Evolutionary conservation across 2,888 invertebrate genomes (phyloP).

Genomic region (Gortyna flavago): DNA sequence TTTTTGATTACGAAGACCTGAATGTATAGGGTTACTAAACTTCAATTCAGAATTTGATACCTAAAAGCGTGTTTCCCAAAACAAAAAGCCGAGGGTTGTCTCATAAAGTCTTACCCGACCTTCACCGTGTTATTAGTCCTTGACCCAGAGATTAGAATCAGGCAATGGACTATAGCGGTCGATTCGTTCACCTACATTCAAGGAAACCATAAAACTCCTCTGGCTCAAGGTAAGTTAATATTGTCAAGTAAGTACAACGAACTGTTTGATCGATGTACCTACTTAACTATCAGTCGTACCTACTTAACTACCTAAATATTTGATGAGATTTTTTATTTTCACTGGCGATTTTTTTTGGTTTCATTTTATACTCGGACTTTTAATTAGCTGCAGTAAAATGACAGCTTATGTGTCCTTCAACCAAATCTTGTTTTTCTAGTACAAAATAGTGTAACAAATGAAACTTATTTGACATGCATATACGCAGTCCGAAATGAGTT

Average conservation of each 20-base stretch:
- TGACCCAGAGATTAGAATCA: conserved; percentile 57
- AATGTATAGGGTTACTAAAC: background rate
- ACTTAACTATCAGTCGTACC: background rate
- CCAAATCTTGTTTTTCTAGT: no score
- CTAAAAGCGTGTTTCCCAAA: background rate
- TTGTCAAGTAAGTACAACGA: conserved; percentile 47
- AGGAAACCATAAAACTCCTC: conserved; percentile 76
- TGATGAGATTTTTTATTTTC: background rate
- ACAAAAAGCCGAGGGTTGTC: conserved; percentile 49
- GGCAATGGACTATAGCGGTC: conserved; percentile 53
- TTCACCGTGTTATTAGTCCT: conserved; percentile 60
- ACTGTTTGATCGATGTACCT: conserved; percentile 42
- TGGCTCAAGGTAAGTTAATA: conserved; percentile 40
- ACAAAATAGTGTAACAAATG: no score
- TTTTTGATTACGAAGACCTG: background rate
- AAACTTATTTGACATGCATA: no score
- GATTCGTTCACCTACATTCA: conserved; percentile 66
- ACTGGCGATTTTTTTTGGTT: background rate
- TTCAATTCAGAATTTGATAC: background rate
- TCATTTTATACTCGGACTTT: no score
- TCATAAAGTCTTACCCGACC: conserved; percentile 52
- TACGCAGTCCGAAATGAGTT: no score
- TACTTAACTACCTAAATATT: background rate
- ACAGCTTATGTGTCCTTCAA: no score
- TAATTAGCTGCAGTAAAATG: no score